Base-by-base conservation (phyloP, 2,888 invertebrate genomes). In the Dicyrtomina minuta region DNA sequence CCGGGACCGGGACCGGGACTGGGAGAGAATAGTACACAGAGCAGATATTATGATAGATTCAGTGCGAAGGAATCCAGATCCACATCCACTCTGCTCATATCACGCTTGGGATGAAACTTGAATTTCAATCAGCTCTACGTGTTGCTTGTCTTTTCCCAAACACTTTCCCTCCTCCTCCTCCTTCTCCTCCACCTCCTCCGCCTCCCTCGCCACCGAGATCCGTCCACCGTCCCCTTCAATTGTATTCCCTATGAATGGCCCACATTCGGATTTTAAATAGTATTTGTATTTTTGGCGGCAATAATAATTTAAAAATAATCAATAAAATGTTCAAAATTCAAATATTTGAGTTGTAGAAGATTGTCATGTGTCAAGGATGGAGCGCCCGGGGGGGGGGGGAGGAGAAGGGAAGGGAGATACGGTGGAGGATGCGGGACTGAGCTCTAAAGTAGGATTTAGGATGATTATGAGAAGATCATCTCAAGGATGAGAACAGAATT, bases 51-150 rank as follows among this genome's bases (percentile, higher is more conserved):
- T n/a, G n/a, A n/a, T n/a, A n/a, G n/a, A 49, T 13, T 1, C 49
- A 49, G 17, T 49, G 2, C 10, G n/a, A 44, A 44, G n/a, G 2
- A 2, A 44, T 13, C 15, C 2, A 44, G n/a, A 49, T 20, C 3
- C n/a, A 49, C 17, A 49, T 56, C 56, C 15, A 26, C 56, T 56
- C 10, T 22, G 10, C 56, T 26, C 33, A 33, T 39, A 56, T 56
- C 27, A n/a, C 51, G 24, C 24, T 33, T 2, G 51, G 51, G 66
- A 72, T 66, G 70, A 64, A 55, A 43, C 60, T 65, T 65, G 72
- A 70, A 72, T 72, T 70, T 67, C 39, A 70, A 72, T 66, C 26
- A 43, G 46, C 64, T 70, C 62, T 70, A 70, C 72, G 70, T 72
- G 70, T 70, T 72, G 70, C 72, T 67, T 61, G 10, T 26, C 56